A percentile compares a stretch with the other conserved stretches of the same genome.
Evolutionary conservation across 2,797 vertebrate species (phyloP).

Genomic region (Lophura swinhoii): DNA sequence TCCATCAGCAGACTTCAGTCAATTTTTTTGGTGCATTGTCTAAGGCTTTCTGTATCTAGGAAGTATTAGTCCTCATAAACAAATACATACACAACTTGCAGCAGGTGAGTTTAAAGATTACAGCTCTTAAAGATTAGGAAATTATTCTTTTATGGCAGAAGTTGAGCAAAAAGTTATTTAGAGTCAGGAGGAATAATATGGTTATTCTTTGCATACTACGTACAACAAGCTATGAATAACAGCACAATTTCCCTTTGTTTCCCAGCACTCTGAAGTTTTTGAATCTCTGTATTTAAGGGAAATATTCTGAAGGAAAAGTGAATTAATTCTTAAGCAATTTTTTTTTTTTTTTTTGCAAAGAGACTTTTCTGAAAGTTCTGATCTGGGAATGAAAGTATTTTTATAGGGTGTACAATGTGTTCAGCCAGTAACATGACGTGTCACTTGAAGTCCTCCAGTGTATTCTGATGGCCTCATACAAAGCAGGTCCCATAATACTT

Average conservation of each 20-base stretch:
- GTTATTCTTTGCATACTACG: background rate
- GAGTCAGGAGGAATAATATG: background rate
- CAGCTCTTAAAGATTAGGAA: conserved; percentile 29
- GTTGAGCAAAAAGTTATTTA: conserved; percentile 12
- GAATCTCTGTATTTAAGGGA: background rate
- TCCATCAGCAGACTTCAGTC: conserved; percentile 65
- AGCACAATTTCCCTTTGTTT: background rate
- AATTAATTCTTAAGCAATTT: background rate
- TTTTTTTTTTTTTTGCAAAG: background rate
- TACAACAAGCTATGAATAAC: background rate
- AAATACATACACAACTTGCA: background rate
- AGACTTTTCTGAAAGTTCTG: background rate
- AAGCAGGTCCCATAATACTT: background rate
- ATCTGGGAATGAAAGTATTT: background rate
- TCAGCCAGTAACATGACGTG: background rate
- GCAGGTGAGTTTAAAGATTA: conserved; percentile 35
- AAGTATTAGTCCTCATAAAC: conserved; percentile 45
- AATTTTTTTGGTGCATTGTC: conserved; percentile 37
- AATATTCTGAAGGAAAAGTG: background rate
- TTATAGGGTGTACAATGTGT: background rate
- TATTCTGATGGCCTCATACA: background rate
- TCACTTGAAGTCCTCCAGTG: background rate
- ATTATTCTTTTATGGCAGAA: background rate
- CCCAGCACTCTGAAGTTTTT: background rate
- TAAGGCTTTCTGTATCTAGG: conserved; percentile 37